Evolutionary conservation across 35 echinoderm and acorn worm species (phyloP), one percentile per base, ranked within the genome.

Genomic region (Antedon bifida): DNA sequence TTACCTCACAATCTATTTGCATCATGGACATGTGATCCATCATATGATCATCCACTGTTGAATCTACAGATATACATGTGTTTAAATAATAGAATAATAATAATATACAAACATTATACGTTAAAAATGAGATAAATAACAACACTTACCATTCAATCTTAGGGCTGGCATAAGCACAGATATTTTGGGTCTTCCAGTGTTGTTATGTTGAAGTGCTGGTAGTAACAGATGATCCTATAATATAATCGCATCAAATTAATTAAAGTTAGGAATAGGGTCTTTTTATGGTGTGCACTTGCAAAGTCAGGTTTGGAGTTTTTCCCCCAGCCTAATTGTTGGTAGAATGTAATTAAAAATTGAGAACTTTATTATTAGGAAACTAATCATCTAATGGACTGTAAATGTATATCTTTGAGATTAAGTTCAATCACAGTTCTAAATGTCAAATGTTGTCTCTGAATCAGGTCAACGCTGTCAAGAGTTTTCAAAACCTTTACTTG

Each of bases 1-100:
- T 88, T 31, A 99, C 95, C 79, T 99, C 95, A 81, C 95, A 99
- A 83, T 99, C 95, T 8, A 99, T 99, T 74, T 99, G 95, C 95
- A 99, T 99, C 95, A 99, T 99, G 79, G 95, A 89, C 82, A 99
- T 88, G 82, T 92, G 91, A 74, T 99, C 85, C n/a, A 44, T 5
- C 39, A 75, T 83, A 4, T 85, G 95, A 0, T 85, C 79, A 33
- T 93, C 86, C 86, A 86, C 85, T 44, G 79, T 82, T 7, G 91
- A 84, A 29, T 89, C 95, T 99, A 36, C 0, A 77, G 35, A 81
- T 10, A 30, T 29, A 87, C 55, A 80, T 29, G 34, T n/a, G 64
- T 46, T 34, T 30, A 85, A 75, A 85, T 28, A 75, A 85, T 28
- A 42, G 38, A 42, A 42, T 42, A 7, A 42, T 7, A 42, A 42